Conservation (phyloP, 2,113 vertebrate species). For the Anguilla rostrata region DNA sequence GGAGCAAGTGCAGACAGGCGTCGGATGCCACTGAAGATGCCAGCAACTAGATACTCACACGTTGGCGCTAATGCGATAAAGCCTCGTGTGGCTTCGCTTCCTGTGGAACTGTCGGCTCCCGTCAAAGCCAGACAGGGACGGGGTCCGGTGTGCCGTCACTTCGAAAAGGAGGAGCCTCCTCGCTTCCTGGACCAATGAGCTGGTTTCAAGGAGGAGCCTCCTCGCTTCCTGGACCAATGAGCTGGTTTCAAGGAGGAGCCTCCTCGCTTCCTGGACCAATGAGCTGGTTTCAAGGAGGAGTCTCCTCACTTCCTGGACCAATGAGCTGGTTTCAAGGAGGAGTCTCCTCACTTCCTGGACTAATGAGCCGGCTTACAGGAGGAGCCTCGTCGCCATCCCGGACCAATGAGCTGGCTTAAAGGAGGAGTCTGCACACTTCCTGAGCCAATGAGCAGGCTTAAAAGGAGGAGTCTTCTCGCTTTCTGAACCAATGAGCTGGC, state of each 20-base stretch:
- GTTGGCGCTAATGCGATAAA: constrained; percentile 36
- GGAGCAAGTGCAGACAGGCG: neutral
- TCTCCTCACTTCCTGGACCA: neutral
- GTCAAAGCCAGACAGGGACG: neutral
- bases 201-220: neutral
- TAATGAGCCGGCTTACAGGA: neutral
- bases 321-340: neutral
- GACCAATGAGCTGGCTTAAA: neutral
- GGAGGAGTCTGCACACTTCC: too few species aligned
- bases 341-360: neutral
- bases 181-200: neutral
- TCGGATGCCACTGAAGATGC: constrained; percentile 5
- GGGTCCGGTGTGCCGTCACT: neutral
- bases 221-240: neutral
- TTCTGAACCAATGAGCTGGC: neutral
- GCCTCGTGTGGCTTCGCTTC: constrained; percentile 16
- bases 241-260: neutral
- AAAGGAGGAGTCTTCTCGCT: neutral
- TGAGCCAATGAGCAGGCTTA: too few species aligned
- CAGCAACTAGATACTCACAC: constrained; percentile 14
- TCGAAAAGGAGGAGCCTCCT: neutral
- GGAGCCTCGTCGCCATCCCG: neutral
- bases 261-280: neutral
- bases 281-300: neutral
- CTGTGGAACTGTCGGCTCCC: neutral